Evolutionary conservation across 1,140 invertebrate genomes (phyloP), one percentile per base, ranked within the genome.

Genomic region (Reticulitermes speratus): DNA sequence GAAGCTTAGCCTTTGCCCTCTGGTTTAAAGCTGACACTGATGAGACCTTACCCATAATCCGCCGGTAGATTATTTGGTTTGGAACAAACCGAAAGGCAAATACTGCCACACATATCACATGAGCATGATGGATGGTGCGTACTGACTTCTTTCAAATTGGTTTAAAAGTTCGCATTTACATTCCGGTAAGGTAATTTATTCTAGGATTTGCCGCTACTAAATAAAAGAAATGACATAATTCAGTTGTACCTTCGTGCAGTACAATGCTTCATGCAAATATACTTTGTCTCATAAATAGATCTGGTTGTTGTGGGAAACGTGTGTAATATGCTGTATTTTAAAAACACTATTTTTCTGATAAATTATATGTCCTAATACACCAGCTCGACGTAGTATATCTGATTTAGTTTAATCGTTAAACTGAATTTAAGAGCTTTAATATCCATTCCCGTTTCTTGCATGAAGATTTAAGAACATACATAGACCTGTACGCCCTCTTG

Each of bases 341-440:
- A 75, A 75, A 75, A 25, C 7, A 3, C n/a, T 3, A 1, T 75
- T 75, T 75, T 75, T 30, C 65, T 30, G n/a, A 75, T 11, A 75
- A 75, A 30, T 25, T 75, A 8, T 30, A 6, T n/a, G 25, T 75
- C 7, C 25, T 14, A 30, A 2, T n/a, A 75, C n/a, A 75, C 65
- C 5, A 11, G 25, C 9, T 14, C 9, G n/a, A 30, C 25, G 65
- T 75, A 75, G 65, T 6, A n/a, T 75, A 75, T 75, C 14, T 30
- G 65, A 75, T 75, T 75, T 75, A 75, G 25, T 75, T 75, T 25
- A 75, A 75, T 75, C n/a, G 25, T 75, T 75, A 75, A 75, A 30
- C 14, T 75, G 65, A 75, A 75, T 75, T 75, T 75, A 75, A 30
- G 65, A 75, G 25, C n/a, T 75, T 75, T 75, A 75, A 75, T 75